Evolutionary conservation across 2,797 vertebrate species (phyloP), one percentile per base, ranked within the genome.

Genomic region (Gouania willdenowi): DNA sequence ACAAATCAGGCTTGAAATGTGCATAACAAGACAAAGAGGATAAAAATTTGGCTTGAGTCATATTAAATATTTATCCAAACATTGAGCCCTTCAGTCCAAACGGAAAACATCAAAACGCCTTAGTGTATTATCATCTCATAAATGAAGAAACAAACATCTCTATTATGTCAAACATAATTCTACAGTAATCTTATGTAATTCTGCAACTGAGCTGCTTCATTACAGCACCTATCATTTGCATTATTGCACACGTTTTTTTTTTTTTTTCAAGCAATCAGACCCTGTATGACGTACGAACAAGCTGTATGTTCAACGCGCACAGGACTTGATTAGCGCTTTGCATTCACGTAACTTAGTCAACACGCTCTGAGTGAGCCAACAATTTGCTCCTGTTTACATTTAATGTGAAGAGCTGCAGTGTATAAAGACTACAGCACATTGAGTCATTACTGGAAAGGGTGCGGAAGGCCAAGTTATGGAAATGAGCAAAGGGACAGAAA

Each of bases 401-500:
- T 78, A 85, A 85, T 77, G 77, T 54, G 60, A 67, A 73, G 72
- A 66, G 66, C 77, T 50, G 71, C 71, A 75, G 76, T 79, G 87
- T 87, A 88, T 81, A 83, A 78, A 82, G 82, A 80, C 81, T 56
- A 72, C 71, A 70, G 64, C 65, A 67, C 78, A 81, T 84, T 82
- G 83, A 85, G 86, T 85, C 82, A 86, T 87, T 86, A 87, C 75
- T 74, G 41, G 57, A 65, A 67, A 52, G 75, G 70, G 55, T 71
- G 78, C 70, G 65, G 75, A 71, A 79, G 79, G 80, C 78, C 74
- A 51, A 64, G 69, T 73, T 74, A 59, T 42, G 67, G 76, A 84
- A 83, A 87, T 87, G 68, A 83, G 82, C 29, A 43, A 41, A 82
- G 85, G 75, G 69, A 66, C 84, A 82, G 85, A 85, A 85, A 78